Evolutionary conservation across 1,140 invertebrate genomes (phyloP), one percentile per base, ranked within the genome.

Genomic region (Copidosoma floridanum): DNA sequence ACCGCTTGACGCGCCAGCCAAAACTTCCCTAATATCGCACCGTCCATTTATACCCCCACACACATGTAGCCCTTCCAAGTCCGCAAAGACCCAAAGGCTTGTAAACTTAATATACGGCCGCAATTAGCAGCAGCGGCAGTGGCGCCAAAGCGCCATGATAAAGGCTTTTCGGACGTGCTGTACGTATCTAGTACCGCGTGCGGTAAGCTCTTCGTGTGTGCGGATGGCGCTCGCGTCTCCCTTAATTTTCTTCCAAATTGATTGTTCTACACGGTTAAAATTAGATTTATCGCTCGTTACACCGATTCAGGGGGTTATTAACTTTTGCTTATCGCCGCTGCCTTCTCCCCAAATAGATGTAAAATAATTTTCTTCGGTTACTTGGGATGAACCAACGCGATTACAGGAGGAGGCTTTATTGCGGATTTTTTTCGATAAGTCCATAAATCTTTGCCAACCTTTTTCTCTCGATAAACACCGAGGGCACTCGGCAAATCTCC

Each of bases 51-150:
- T n/a, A n/a, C 20, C 54, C 27, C 43, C 48, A 51, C 40, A 26
- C 32, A 44, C 41, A 56, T 52, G 46, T 66, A 65, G 35, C 52
- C 55, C 63, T 64, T 67, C 64, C 64, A 68, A 67, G 70, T 67
- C 66, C 56, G 74, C 70, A 67, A 62, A 72, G 10, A 12, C 6
- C 40, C 16, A 5, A 29, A n/a, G 72, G 71, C 65, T 77, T 77
- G 77, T 75, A 77, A 78, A 78, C 71, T 76, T 77, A 74, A 76
- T 77, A 78, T 78, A 78, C 70, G 70, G 71, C 69, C 52, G 75
- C 76, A 77, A 78, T 79, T 78, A 78, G 75, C 65, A 71, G 67
- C 77, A 79, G 59, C 59, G 29, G 74, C 63, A 59, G 23, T 59
- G 32, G 57, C 60, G 64, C 57, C 37, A 55, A 29, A 54, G 51